Evolutionary conservation across 2,113 vertebrate genomes (phyloP).

Genomic region (human): DNA sequence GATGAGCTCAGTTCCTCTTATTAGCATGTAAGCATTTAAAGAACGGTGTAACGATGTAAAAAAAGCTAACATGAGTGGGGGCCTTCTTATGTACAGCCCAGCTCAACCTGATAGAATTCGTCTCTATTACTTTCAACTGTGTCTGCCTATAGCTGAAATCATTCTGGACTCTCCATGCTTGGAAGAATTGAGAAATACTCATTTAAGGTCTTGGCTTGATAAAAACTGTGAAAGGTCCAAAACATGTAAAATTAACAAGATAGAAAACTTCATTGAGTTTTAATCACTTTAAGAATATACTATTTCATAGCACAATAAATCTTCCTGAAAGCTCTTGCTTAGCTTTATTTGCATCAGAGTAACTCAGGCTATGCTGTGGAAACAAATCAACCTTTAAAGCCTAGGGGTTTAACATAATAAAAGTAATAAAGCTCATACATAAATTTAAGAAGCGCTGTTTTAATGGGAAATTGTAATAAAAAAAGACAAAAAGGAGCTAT

Average conservation of each 20-base stretch:
- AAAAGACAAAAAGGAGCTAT: background rate
- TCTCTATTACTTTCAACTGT: background rate
- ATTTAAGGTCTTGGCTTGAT: background rate
- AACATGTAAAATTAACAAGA: slow-evolving; percentile 36
- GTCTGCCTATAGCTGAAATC: background rate
- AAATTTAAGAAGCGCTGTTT: background rate
- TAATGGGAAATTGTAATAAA: background rate
- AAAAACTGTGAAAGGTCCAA: background rate
- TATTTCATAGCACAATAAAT: background rate
- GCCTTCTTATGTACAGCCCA: background rate
- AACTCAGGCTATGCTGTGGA: slow-evolving; percentile 30
- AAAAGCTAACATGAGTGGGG: background rate
- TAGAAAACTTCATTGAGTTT: slow-evolving; percentile 1
- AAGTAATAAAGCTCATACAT: background rate
- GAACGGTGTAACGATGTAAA: background rate
- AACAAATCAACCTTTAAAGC: background rate
- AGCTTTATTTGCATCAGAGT: background rate
- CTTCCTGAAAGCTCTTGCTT: background rate
- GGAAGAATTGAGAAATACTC: background rate
- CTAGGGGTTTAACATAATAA: background rate
- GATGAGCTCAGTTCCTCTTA: background rate
- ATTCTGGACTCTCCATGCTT: background rate
- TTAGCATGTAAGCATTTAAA: background rate
- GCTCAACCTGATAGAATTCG: background rate
- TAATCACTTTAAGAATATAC: slow-evolving; percentile 15